A percentile compares a stretch with the other conserved stretches of the same genome.
Evolutionary conservation across 2,797 vertebrate species (phyloP).

Genomic region (Tapirus indicus): DNA sequence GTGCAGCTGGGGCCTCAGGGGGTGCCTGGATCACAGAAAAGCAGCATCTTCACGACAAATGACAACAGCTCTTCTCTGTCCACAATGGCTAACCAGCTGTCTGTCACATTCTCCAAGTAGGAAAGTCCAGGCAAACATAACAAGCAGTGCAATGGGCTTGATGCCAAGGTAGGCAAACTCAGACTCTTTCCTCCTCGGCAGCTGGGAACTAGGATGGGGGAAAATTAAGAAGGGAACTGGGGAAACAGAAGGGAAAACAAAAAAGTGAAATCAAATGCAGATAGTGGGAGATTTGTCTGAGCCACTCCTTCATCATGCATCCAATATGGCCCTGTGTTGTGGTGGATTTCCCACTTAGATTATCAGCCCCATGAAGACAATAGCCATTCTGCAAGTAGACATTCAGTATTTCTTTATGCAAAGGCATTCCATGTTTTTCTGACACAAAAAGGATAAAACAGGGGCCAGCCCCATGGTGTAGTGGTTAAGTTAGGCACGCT

Average conservation of each 20-base stretch:
- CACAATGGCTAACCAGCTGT: neutral
- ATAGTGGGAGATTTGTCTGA: neutral
- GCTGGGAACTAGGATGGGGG: neutral
- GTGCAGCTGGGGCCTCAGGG: neutral
- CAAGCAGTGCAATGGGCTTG: fast-evolving
- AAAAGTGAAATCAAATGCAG: neutral
- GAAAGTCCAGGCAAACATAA: neutral
- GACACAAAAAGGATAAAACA: neutral
- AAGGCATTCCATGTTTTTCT: neutral
- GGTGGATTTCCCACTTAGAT: fast-evolving
- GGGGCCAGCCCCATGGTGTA: too few relatives aligned
- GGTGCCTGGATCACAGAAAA: neutral
- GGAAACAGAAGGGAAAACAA: neutral
- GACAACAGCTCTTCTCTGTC: neutral
- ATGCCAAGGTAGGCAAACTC: neutral
- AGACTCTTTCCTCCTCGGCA: neutral
- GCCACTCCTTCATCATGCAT: fast-evolving
- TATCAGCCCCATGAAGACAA: neutral
- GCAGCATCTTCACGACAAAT: neutral
- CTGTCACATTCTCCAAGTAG: neutral
- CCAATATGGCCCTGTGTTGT: fast-evolving
- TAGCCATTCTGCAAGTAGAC: neutral
- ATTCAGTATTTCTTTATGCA: neutral
- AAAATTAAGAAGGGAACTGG: neutral
- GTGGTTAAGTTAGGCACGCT: too few relatives aligned